A percentile compares a stretch with the other conserved stretches of the same genome.
These are phyloP conservation scores for Tetrax tetrax DNA, from an alignment of 2,113 vertebrate genomes.

Conservation along the genomic window DNA sequence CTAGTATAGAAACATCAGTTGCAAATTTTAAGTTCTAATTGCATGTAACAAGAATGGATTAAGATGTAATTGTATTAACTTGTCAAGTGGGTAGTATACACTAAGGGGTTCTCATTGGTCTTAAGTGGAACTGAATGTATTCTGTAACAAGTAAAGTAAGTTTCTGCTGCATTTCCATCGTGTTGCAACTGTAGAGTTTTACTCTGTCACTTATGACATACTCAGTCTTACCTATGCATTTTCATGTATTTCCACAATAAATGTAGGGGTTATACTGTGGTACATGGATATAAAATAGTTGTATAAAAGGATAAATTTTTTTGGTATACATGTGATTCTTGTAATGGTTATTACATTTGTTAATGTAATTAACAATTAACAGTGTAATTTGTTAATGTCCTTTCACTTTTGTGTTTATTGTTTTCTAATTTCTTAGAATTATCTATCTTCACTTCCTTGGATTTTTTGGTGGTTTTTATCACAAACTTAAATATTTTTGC, in stretches of 20 bases:
- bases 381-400: neutral
- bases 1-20: neutral
- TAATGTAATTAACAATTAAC: too few relatives aligned
- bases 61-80: neutral
- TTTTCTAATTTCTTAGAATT: neutral
- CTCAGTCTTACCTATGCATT: neutral
- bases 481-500: constrained; percentile 38
- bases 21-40: neutral
- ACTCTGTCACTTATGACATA: neutral
- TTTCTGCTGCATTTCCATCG: neutral
- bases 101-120: neutral
- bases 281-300: neutral
- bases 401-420: neutral
- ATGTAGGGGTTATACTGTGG: neutral
- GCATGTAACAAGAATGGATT: neutral
- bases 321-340: neutral
- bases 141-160: neutral
- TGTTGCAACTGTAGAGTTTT: neutral
- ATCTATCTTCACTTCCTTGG: neutral
- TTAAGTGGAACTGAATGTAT: neutral
- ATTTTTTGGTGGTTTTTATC: neutral
- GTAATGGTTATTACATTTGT: neutral
- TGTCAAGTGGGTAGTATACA: neutral
- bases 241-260: neutral
- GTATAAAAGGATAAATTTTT: neutral